These are phyloP conservation scores for Malthinus seriepunctatus DNA, from an alignment of 2,888 invertebrate genomes.

Conservation along the genomic window DNA sequence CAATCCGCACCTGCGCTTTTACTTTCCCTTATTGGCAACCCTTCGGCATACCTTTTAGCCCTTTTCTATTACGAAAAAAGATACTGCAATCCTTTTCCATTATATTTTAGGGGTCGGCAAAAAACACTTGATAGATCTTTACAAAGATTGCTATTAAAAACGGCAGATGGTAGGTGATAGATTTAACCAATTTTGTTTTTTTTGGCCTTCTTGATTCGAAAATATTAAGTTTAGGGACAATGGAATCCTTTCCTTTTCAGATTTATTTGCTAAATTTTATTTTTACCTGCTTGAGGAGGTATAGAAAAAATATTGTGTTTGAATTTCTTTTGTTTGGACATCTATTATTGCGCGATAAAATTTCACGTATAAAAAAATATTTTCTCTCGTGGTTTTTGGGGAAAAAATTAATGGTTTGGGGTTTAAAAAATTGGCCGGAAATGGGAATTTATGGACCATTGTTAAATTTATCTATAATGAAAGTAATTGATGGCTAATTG, in stretches of 20 bases:
- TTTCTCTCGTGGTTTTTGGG: neutral
- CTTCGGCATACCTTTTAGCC: conserved; percentile 25
- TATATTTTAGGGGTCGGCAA: conserved; percentile 25
- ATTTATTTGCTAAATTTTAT: conserved; percentile 28
- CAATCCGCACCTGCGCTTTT: conserved; percentile 43
- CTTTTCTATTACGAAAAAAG: conserved; percentile 16
- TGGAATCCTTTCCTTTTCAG: conserved; percentile 24
- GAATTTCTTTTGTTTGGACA: conserved; percentile 14
- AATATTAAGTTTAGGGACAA: conserved; percentile 17
- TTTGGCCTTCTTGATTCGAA: conserved; percentile 15
- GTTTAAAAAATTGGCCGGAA: conserved; percentile 1
- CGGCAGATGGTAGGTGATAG: conserved; percentile 36
- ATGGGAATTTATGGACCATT: neutral
- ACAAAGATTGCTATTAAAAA: conserved; percentile 18
- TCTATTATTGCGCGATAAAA: neutral
- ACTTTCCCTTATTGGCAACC: conserved; percentile 38
- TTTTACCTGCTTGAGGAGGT: conserved; percentile 12
- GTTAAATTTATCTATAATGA: too few species aligned
- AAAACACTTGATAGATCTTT: conserved; percentile 28
- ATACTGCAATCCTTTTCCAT: conserved; percentile 30
- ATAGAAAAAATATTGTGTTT: neutral
- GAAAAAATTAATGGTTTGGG: neutral
- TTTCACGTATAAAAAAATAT: neutral
- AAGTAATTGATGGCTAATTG: too few species aligned
- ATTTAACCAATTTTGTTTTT: conserved; percentile 25